Evolutionary conservation across 2,888 invertebrate species (phyloP).

Genomic region (Drosophila hamatofila): DNA sequence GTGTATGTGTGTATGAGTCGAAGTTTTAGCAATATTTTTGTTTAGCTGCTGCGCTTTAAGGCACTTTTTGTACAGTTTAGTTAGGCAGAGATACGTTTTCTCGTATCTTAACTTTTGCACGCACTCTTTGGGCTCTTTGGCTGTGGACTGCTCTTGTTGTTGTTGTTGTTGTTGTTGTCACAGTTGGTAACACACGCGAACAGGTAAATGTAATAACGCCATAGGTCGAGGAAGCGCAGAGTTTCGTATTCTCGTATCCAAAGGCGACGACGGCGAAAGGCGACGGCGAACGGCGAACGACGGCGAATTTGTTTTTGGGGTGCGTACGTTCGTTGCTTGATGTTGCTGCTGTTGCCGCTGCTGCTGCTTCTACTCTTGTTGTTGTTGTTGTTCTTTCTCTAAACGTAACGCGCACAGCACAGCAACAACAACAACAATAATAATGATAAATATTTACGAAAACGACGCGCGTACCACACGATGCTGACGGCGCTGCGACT

Average conservation of each 20-base stretch:
- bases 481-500: conserved; percentile 83
- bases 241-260: conserved; percentile 57
- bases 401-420: conserved; percentile 44
- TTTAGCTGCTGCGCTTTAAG: conserved; percentile 46
- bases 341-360: background rate
- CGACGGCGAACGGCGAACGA: conserved; percentile 19
- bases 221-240: conserved; percentile 41
- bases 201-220: conserved; percentile 63
- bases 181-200: conserved; percentile 55
- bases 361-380: conserved; percentile 31
- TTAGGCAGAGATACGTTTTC: conserved; percentile 40
- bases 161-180: conserved; percentile 49
- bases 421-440: conserved; percentile 48
- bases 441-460: conserved; percentile 46
- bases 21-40: conserved; percentile 14
- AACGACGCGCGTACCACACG: conserved; percentile 63
- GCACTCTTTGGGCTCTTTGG: conserved; percentile 37
- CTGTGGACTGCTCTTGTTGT: conserved; percentile 19
- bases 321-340: conserved; percentile 26
- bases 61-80: conserved; percentile 65
- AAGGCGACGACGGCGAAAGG: conserved; percentile 57
- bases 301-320: conserved; percentile 32
- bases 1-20: background rate
- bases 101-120: conserved; percentile 30
- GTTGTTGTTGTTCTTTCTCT: conserved; percentile 36